These are phyloP conservation scores for Sarcophaga carnaria DNA, from an alignment of 2,888 invertebrate species.

Conservation along the genomic window DNA sequence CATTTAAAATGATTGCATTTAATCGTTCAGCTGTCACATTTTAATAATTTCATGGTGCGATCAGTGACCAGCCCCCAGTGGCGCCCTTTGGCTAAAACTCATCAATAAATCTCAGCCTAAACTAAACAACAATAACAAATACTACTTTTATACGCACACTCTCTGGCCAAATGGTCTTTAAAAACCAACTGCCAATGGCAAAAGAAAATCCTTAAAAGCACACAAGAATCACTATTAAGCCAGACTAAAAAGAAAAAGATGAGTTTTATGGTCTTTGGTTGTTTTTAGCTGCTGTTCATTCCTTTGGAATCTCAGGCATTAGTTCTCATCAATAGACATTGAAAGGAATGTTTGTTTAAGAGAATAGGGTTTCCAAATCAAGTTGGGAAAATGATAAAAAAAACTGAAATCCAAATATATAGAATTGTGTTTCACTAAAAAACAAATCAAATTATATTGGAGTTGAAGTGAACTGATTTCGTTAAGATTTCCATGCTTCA, in stretches of 20 bases:
- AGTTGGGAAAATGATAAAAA: not conserved
- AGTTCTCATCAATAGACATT: slow-evolving; percentile 62
- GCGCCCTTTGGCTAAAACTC: slow-evolving; percentile 78
- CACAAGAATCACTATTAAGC: slow-evolving; percentile 36
- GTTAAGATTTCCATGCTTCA: too few relatives aligned
- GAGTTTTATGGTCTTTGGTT: slow-evolving; percentile 51
- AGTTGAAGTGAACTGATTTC: too few relatives aligned
- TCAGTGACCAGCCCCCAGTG: slow-evolving; percentile 77
- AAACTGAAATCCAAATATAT: too few relatives aligned
- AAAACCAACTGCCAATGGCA: not conserved
- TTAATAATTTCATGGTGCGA: slow-evolving; percentile 80
- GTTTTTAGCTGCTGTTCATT: slow-evolving; percentile 62
- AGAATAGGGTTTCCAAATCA: slow-evolving; percentile 44
- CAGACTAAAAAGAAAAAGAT: slow-evolving; percentile 21
- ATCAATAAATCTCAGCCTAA: slow-evolving; percentile 76
- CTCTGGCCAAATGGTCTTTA: slow-evolving; percentile 55
- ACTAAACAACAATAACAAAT: slow-evolving; percentile 62
- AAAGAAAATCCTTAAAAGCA: slow-evolving; percentile 18
- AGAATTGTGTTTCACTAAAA: too few relatives aligned
- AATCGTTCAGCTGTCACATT: slow-evolving; percentile 80
- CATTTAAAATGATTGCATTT: slow-evolving; percentile 78
- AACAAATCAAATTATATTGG: too few relatives aligned
- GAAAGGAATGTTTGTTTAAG: slow-evolving; percentile 36
- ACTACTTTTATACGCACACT: slow-evolving; percentile 58
- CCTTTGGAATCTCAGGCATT: slow-evolving; percentile 41